phyloP scores from a whole-genome alignment of 2,888 invertebrate genomes.

The Cantharis flavilabris region DNA sequence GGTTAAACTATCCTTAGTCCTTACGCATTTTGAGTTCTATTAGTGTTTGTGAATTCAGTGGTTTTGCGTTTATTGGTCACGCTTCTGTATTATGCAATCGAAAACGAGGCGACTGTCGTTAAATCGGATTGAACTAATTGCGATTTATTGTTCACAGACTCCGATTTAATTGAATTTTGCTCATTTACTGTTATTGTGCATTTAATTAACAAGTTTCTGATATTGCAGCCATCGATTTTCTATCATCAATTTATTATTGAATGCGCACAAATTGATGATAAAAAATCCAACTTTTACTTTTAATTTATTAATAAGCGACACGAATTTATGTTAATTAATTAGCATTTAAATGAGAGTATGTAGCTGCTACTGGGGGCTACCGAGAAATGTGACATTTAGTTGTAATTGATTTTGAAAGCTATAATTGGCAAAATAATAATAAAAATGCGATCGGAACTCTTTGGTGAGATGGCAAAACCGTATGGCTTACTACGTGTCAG shows the following conservation, averaged over 20 bases:
- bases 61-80: constrained; percentile 38
- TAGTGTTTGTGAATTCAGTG: constrained; percentile 19
- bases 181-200: constrained; percentile 43
- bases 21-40: constrained; percentile 21
- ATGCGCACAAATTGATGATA: not conserved
- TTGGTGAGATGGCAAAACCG: not conserved
- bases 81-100: constrained; percentile 44
- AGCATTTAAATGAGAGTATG: not conserved
- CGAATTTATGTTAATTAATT: not conserved
- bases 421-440: not conserved
- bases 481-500: not conserved
- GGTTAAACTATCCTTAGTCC: not conserved
- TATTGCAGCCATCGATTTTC: constrained; percentile 8
- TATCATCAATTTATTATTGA: constrained; percentile 8
- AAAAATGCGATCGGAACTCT: not conserved
- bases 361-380: not conserved
- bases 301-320: not conserved
- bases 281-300: not conserved
- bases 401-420: not conserved
- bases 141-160: constrained; percentile 49
- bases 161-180: constrained; percentile 50
- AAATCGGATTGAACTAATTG: constrained; percentile 48
- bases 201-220: constrained; percentile 33
- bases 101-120: constrained; percentile 40
- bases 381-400: not conserved